A percentile compares a stretch with the other conserved stretches of the same genome.
These are phyloP conservation scores for Rhabdomys pumilio DNA, from an alignment of 2,797 vertebrate species.

Conservation along the genomic window DNA sequence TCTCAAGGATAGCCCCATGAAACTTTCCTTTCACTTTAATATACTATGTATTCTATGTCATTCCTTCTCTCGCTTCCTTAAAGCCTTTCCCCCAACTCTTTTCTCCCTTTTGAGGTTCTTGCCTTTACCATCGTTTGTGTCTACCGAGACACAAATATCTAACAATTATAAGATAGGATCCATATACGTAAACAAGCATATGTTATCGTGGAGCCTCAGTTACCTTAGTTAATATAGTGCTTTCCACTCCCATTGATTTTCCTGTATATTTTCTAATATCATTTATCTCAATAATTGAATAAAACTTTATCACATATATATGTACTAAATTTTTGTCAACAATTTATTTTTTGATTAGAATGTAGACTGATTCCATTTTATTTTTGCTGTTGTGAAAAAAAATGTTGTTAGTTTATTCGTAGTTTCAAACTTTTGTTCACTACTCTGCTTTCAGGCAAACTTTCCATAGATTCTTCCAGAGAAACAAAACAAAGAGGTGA, in stretches of 20 bases:
- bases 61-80: background rate
- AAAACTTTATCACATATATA: background rate
- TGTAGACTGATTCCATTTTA: too few relatives aligned
- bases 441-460: background rate
- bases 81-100: too few relatives aligned
- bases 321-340: background rate
- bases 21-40: background rate
- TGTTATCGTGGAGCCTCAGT: background rate
- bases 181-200: background rate
- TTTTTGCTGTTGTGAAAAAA: background rate
- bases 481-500: background rate
- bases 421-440: background rate
- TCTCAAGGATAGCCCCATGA: background rate
- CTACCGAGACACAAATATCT: background rate
- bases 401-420: background rate
- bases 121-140: background rate
- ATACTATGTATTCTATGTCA: background rate
- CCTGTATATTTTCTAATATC: background rate
- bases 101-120: background rate
- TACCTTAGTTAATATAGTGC: background rate
- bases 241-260: background rate
- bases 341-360: background rate
- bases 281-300: background rate
- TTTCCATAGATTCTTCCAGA: background rate
- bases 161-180: background rate